Evolutionary conservation across 2,797 vertebrate species (phyloP).

Genomic region (Cossypha niveicapilla): DNA sequence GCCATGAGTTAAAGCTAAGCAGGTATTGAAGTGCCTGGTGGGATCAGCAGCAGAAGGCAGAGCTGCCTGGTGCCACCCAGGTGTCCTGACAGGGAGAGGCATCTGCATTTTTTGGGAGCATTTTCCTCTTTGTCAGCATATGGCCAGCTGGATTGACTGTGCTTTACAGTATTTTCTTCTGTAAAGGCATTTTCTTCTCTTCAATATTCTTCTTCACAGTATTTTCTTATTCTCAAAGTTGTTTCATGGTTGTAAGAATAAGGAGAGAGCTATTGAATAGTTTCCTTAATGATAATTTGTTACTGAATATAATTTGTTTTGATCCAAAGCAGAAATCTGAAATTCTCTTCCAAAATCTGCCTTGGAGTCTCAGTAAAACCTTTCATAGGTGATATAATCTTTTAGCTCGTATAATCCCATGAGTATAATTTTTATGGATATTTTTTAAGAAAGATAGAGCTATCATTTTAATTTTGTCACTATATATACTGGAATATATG

Average conservation of each 20-base stretch:
- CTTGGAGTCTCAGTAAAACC: neutral
- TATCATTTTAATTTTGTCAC: neutral
- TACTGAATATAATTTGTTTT: neutral
- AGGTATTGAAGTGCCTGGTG: neutral
- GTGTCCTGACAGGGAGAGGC: neutral
- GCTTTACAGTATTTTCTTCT: neutral
- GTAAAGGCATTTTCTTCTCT: too few relatives aligned
- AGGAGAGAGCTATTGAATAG: neutral
- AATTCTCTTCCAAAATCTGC: neutral
- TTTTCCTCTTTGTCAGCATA: neutral
- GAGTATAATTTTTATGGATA: neutral
- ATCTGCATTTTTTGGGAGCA: neutral
- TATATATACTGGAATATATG: fast-evolving
- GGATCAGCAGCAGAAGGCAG: neutral
- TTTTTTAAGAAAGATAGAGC: neutral
- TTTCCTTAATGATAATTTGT: neutral
- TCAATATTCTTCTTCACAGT: neutral
- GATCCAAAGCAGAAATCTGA: neutral
- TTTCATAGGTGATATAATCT: neutral
- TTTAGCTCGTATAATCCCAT: neutral
- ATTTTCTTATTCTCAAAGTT: neutral
- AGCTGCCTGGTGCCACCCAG: neutral
- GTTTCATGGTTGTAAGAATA: neutral
- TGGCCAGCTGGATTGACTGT: neutral
- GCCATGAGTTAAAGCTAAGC: neutral